Evolutionary conservation across 2,113 vertebrate genomes (phyloP).

Genomic region (Bettongia penicillata): DNA sequence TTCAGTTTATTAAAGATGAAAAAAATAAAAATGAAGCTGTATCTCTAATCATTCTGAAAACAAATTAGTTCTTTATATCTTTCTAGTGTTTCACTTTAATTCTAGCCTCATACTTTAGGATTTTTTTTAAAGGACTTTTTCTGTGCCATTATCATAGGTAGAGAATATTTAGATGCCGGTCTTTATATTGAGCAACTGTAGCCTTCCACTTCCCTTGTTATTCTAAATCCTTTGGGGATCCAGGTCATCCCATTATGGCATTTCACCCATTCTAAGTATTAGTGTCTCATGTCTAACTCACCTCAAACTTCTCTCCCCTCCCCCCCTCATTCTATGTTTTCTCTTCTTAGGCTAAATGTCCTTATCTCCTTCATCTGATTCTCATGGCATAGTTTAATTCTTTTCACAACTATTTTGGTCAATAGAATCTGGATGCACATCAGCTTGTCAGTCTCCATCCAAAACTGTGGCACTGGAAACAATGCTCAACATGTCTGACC

Average conservation of each 20-base stretch:
- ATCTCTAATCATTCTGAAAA: not conserved
- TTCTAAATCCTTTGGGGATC: not conserved
- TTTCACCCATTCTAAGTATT: not conserved
- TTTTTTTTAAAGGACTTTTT: not conserved
- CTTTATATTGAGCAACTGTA: not conserved
- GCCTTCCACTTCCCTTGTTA: not conserved
- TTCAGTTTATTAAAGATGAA: not conserved
- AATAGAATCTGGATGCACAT: not conserved
- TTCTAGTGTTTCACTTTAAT: not conserved
- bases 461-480: not conserved
- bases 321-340: not conserved
- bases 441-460: not conserved
- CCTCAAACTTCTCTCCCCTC: not conserved
- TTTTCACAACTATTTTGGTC: not conserved
- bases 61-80: not conserved
- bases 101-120: not conserved
- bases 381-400: not conserved
- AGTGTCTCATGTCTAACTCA: not conserved
- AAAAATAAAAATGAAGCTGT: not conserved
- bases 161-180: not conserved
- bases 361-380: not conserved
- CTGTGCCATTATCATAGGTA: not conserved
- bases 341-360: not conserved
- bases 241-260: not conserved
- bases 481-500: not conserved